Evolutionary conservation across 1,140 invertebrate genomes (phyloP).

Genomic region (Drosophila truncata): DNA sequence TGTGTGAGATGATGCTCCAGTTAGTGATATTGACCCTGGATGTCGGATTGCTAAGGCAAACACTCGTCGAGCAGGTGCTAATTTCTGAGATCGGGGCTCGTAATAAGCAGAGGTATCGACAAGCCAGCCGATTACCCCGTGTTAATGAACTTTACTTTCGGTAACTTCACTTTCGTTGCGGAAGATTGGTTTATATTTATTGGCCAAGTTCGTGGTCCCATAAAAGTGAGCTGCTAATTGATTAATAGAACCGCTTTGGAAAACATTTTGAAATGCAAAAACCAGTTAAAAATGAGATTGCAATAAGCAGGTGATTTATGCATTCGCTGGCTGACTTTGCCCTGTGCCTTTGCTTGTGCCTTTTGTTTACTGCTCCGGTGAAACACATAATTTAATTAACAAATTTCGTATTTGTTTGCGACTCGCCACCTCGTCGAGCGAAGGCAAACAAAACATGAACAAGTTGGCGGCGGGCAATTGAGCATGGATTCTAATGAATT

Average conservation of each 20-base stretch:
- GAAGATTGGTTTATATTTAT: slow-evolving; percentile 14
- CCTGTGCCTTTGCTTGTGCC: not conserved
- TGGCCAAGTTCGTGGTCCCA: slow-evolving; percentile 21
- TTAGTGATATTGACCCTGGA: slow-evolving; percentile 62
- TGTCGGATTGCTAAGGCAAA: slow-evolving; percentile 37
- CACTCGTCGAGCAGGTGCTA: slow-evolving; percentile 57
- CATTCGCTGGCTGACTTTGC: slow-evolving; percentile 11
- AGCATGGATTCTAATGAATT: slow-evolving; percentile 40
- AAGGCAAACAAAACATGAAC: slow-evolving; percentile 39
- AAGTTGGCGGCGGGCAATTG: slow-evolving; percentile 21
- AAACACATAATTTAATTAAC: slow-evolving; percentile 55
- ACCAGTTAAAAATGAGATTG: slow-evolving; percentile 31
- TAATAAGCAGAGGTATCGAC: slow-evolving; percentile 16
- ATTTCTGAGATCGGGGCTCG: slow-evolving; percentile 46
- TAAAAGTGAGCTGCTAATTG: slow-evolving; percentile 34
- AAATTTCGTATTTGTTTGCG: slow-evolving; percentile 37
- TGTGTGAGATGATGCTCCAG: slow-evolving; percentile 38
- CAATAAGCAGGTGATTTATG: slow-evolving; percentile 38
- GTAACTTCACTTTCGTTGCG: slow-evolving; percentile 52
- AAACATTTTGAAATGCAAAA: slow-evolving; percentile 38
- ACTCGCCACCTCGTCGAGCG: slow-evolving; percentile 23
- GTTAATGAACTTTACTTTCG: slow-evolving; percentile 71
- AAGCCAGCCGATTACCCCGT: slow-evolving; percentile 13
- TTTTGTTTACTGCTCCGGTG: slow-evolving; percentile 21
- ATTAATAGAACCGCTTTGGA: slow-evolving; percentile 20